Base-by-base conservation (phyloP, 2,113 vertebrate genomes). In the Tinamus guttatus region DNA sequence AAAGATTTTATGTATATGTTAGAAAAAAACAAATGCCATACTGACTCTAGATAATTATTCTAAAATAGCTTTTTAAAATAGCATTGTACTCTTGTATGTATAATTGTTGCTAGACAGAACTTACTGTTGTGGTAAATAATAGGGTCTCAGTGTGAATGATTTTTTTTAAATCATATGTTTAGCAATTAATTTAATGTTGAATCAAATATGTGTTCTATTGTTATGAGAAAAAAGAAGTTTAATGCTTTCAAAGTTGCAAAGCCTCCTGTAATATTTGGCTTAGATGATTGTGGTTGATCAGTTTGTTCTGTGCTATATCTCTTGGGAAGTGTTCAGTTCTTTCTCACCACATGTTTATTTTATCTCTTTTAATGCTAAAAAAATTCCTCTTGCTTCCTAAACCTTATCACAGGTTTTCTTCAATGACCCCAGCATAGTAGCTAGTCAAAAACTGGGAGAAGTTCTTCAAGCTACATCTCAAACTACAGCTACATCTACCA, bases 81-180 rank as follows among this genome's bases (percentile, higher is more conserved):
- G 0, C 8, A 28, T 32, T n/a, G 41, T 38, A 45, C 40, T 40
- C 34, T 56, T 45, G 7, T 51, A 8, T 1, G 1, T 60, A 7
- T 64, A 64, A 24, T 68, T 14, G 36, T 60, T 60, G 40, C 38
- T 90, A 32, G 43, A 60, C 27, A 70, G 25, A 5, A 56, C 19
- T 18, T 56, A 30, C 34, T 77, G 24, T 28, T 27, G 22, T 1
- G 67, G 59, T 11, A 69, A 34, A 32, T 73, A 86, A 51, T 18
- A 27, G 38, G 18, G 5, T 47, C 11, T 34, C 30, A 49, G 11
- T 21, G 30, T 0, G 1, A 64, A 73, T 51, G 0, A 49, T 51
- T 49, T 63, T 12, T 79, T 67, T 19, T 63, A 8, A n/a, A 88
- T 34, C 5, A 27, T 43, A 5, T 30, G 6, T 11, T 41, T 68